Evolutionary conservation across 2,888 invertebrate species (phyloP).

Genomic region (Calliphora vomitoria): DNA sequence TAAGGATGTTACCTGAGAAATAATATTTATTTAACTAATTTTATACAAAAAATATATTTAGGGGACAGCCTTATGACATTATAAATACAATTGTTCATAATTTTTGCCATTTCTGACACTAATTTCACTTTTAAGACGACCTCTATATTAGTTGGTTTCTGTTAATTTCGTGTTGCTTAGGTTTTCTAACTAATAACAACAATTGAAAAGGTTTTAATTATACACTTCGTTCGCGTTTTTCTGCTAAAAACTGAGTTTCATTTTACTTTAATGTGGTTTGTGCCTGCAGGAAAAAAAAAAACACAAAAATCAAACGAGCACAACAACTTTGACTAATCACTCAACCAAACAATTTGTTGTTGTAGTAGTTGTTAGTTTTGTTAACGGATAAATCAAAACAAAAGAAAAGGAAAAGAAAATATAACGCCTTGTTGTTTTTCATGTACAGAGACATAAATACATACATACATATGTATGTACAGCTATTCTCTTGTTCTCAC

Average conservation of each 20-base stretch:
- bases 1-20: not conserved
- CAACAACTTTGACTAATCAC: slow-evolving; percentile 33
- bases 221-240: not conserved
- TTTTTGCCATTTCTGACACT: slow-evolving; percentile 48
- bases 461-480: not conserved
- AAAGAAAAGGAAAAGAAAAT: not conserved
- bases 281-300: not conserved
- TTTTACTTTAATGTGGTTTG: slow-evolving; percentile 9
- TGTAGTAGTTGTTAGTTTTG: slow-evolving; percentile 29
- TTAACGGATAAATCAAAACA: slow-evolving; percentile 36
- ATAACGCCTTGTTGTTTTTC: slow-evolving; percentile 7
- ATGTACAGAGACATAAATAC: not conserved
- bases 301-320: not conserved
- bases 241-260: not conserved
- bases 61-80: not conserved
- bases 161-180: not conserved
- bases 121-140: slow-evolving; percentile 30
- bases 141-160: slow-evolving; percentile 13
- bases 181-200: not conserved
- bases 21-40: not conserved
- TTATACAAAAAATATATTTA: not conserved
- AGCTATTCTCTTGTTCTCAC: slow-evolving; percentile 12
- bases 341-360: slow-evolving; percentile 7
- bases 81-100: slow-evolving; percentile 10
- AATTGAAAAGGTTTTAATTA: slow-evolving; percentile 25